Conservation (phyloP, 2,888 invertebrate species). For the Euphydryas editha region DNA sequence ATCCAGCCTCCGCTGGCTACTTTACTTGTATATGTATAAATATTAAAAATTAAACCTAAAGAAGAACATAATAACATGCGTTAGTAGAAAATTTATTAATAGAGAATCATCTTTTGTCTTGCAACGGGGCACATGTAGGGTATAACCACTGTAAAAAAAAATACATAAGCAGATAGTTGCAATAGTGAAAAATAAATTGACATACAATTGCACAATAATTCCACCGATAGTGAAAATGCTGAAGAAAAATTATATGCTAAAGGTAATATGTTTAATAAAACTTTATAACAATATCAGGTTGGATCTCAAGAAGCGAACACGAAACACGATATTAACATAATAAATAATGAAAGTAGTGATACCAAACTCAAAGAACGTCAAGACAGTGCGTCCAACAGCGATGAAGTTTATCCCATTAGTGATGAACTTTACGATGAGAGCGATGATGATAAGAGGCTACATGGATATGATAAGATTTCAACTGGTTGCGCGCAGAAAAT, state of each 20-base stretch:
- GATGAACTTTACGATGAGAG: slow-evolving; percentile 47
- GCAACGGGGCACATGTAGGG: no score
- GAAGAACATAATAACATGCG: no score
- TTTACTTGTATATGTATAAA: no score
- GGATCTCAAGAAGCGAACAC: slow-evolving; percentile 25
- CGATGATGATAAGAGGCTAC: slow-evolving; percentile 53
- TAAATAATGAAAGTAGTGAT: slow-evolving; percentile 30
- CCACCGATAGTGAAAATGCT: neutral
- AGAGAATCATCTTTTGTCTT: no score
- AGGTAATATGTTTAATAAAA: no score
- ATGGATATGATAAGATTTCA: slow-evolving; percentile 70
- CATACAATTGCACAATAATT: no score
- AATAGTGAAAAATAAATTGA: no score
- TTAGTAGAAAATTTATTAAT: no score
- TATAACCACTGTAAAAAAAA: no score
- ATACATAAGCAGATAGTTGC: no score
- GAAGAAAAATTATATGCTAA: neutral
- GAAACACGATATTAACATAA: slow-evolving; percentile 46
- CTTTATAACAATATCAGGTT: neutral
- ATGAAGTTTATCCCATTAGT: slow-evolving; percentile 40
- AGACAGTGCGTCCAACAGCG: slow-evolving; percentile 27
- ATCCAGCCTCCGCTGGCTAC: no score
- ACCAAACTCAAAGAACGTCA: slow-evolving; percentile 29
- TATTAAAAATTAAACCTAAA: no score
- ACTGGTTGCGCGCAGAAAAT: slow-evolving; percentile 66